Conservation (phyloP, 2,113 vertebrate species). For the Sphyrna mokarran region DNA sequence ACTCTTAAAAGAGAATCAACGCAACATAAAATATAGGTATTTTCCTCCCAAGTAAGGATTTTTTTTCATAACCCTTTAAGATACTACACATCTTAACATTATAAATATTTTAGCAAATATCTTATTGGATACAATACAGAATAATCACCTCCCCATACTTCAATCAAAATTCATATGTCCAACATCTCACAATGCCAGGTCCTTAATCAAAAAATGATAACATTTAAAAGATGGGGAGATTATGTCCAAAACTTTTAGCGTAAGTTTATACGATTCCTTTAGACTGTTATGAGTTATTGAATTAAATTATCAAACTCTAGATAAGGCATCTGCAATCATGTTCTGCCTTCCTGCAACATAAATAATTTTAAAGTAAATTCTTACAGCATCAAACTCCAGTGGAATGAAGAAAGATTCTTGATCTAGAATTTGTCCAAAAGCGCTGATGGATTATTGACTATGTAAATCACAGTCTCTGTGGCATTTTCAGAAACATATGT, state of each 20-base stretch:
- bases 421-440: neutral
- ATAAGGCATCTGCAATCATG: neutral
- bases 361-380: neutral
- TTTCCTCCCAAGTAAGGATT: too few relatives aligned
- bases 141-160: neutral
- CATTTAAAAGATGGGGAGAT: neutral
- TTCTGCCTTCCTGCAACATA: neutral
- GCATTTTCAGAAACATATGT: neutral
- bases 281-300: neutral
- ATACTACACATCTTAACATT: neutral
- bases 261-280: too few relatives aligned
- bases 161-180: too few relatives aligned
- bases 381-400: neutral
- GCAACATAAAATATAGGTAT: too few relatives aligned
- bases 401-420: neutral
- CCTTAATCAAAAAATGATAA: neutral
- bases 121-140: neutral
- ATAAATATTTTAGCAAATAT: neutral
- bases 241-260: neutral
- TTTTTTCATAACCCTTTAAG: neutral
- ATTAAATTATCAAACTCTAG: neutral
- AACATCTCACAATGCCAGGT: neutral
- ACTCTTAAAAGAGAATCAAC: too few relatives aligned
- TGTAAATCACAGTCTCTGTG: neutral
- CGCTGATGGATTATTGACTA: neutral